Evolutionary conservation across 2,888 invertebrate genomes (phyloP).

Genomic region (Polietes domitor): DNA sequence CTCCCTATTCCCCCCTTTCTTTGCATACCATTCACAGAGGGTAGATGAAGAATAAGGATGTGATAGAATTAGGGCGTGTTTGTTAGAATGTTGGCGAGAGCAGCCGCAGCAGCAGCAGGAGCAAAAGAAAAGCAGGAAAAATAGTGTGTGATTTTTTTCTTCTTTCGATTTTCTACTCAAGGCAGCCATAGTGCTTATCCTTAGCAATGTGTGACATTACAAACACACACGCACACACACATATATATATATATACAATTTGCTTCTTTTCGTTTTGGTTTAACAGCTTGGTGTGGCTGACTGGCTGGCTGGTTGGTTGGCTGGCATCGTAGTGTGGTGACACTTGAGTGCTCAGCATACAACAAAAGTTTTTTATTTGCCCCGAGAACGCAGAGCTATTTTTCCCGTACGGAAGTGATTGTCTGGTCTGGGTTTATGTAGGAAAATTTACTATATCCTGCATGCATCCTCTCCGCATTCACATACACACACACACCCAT

Average conservation of each 20-base stretch:
- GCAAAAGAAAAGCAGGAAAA: conserved; percentile 30
- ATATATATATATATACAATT: background rate
- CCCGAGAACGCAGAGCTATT: conserved; percentile 55
- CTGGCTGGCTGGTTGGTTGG: background rate
- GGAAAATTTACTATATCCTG: conserved; percentile 67
- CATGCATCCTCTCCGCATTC: conserved; percentile 48
- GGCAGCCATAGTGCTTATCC: conserved; percentile 61
- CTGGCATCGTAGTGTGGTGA: conserved; percentile 61
- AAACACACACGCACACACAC: conserved; percentile 6
- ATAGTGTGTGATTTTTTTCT: conserved; percentile 29
- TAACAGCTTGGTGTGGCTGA: conserved; percentile 62
- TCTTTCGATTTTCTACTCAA: conserved; percentile 13
- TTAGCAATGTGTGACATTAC: conserved; percentile 61
- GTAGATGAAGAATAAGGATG: background rate
- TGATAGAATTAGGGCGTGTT: conserved; percentile 38
- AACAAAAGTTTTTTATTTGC: conserved; percentile 62
- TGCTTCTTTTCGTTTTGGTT: conserved; percentile 62
- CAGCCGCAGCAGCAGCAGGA: no score
- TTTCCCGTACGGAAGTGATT: conserved; percentile 65
- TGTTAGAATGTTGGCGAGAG: conserved; percentile 5
- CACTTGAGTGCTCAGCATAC: conserved; percentile 71
- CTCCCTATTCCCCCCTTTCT: background rate
- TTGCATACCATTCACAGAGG: background rate
- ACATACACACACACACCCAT: background rate
- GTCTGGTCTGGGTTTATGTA: conserved; percentile 64